phyloP scores from a whole-genome alignment of 2,113 vertebrate species.

The Strigops habroptila region DNA sequence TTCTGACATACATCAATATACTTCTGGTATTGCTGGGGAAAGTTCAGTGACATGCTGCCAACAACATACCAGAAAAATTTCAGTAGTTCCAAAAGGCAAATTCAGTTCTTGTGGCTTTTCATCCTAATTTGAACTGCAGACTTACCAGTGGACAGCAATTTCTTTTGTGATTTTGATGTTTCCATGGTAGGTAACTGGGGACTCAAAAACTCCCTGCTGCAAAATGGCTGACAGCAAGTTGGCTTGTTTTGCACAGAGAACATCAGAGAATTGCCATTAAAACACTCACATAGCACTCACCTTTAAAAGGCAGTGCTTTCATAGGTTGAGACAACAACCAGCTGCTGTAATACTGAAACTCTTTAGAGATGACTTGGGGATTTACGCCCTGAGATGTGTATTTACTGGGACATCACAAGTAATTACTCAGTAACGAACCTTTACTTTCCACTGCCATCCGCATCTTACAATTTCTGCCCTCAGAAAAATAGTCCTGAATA shows the following conservation, averaged over 20 bases:
- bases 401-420: neutral
- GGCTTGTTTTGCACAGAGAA: neutral
- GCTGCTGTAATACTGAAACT: neutral
- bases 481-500: neutral
- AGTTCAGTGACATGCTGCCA: neutral
- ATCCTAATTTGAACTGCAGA: neutral
- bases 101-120: neutral
- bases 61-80: neutral
- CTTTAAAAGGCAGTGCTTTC: neutral
- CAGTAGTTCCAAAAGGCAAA: neutral
- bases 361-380: neutral
- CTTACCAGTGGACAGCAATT: neutral
- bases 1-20: neutral
- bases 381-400: neutral
- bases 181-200: neutral
- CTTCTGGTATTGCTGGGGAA: neutral
- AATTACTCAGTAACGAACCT: neutral
- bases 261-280: neutral
- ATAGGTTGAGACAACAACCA: neutral
- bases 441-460: neutral
- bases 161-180: neutral
- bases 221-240: neutral
- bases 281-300: neutral
- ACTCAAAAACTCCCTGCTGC: neutral
- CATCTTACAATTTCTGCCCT: neutral